phyloP scores from a whole-genome alignment of 2,888 invertebrate genomes.

The Acanthacorydalis orientalis region DNA sequence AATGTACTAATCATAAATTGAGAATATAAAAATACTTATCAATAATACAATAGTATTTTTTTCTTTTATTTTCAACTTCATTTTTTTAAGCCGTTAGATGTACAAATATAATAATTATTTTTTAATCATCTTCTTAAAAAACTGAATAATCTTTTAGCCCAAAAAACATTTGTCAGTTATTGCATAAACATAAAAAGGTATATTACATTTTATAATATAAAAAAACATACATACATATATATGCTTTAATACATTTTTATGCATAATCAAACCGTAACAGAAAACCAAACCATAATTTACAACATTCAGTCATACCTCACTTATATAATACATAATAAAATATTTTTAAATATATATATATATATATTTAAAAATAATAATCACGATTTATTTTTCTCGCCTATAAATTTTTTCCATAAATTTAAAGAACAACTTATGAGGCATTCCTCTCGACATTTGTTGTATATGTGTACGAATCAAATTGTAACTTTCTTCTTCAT shows the following conservation, averaged over 20 bases:
- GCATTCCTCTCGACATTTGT: constrained; percentile 64
- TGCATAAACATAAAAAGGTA: too few species aligned
- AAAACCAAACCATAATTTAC: background rate
- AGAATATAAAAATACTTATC: too few species aligned
- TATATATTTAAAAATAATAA: background rate
- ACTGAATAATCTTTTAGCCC: too few species aligned
- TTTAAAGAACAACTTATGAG: constrained; percentile 67
- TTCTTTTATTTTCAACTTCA: too few species aligned
- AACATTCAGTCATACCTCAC: background rate
- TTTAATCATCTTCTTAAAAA: too few species aligned
- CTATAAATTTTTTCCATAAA: constrained; percentile 68
- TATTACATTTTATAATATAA: too few species aligned
- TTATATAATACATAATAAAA: background rate
- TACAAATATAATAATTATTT: too few species aligned
- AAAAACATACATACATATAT: too few species aligned
- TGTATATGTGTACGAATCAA: constrained; percentile 68
- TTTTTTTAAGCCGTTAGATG: too few species aligned
- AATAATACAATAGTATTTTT: too few species aligned
- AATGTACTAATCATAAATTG: too few species aligned
- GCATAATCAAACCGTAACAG: background rate
- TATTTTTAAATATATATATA: background rate
- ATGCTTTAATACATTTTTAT: background rate
- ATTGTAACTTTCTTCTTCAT: constrained; percentile 72
- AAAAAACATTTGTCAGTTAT: too few species aligned
- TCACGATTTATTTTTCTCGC: constrained; percentile 37